Percentiles rank a stretch among this genome's conserved stretches.
Evolutionary conservation across 1,140 invertebrate species (phyloP).

Genomic region (Melitaea cinxia): DNA sequence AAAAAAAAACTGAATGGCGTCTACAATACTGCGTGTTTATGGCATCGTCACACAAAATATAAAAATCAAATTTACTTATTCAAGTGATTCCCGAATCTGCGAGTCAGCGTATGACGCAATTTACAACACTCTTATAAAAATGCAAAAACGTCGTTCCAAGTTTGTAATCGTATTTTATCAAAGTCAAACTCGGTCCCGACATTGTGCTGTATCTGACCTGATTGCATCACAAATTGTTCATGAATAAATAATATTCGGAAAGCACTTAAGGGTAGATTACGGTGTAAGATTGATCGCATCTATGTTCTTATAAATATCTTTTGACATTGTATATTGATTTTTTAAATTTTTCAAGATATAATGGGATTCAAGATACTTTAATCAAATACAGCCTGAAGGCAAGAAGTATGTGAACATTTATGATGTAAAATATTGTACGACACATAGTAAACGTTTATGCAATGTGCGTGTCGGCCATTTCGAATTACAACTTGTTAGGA

Average conservation of each 20-base stretch:
- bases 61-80: neutral
- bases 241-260: conserved; percentile 74
- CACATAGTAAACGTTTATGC: too few species aligned
- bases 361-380: too few species aligned
- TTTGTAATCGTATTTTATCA: conserved; percentile 74
- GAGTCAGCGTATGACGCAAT: conserved; percentile 39
- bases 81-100: neutral
- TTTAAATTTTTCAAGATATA: too few species aligned
- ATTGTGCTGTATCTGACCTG: conserved; percentile 71
- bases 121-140: conserved; percentile 58
- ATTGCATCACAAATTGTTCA: conserved; percentile 79
- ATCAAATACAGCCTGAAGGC: too few species aligned
- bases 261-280: conserved; percentile 60
- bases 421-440: too few species aligned
- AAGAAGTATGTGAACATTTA: too few species aligned
- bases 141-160: conserved; percentile 57
- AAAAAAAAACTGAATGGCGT: too few species aligned
- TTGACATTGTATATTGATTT: conserved; percentile 7
- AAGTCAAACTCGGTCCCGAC: conserved; percentile 67
- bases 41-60: too few species aligned
- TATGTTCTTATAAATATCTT: conserved; percentile 36
- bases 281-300: conserved; percentile 40
- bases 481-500: too few species aligned
- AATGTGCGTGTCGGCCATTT: too few species aligned
- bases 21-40: too few species aligned